Percentiles rank a stretch among this genome's conserved stretches.
Conservation (phyloP, 1,140 invertebrate genomes). For the Ooceraea biroi region DNA sequence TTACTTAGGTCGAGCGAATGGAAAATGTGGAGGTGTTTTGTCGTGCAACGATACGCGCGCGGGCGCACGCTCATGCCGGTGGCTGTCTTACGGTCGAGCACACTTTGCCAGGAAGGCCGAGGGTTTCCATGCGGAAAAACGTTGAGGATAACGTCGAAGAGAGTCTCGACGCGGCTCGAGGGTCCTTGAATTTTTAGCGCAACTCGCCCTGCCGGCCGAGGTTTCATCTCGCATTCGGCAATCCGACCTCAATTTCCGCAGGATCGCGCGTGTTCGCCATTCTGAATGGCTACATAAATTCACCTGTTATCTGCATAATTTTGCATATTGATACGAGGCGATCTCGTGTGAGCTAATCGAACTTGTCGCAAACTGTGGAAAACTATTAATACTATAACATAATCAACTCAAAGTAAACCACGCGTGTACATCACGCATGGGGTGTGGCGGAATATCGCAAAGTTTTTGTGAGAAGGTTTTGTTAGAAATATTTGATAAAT, state of each 20-base stretch:
- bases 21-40: neutral
- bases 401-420: neutral
- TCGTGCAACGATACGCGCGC: slow-evolving; percentile 2
- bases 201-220: neutral
- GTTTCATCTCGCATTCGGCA: slow-evolving; percentile 7
- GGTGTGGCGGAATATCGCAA: neutral
- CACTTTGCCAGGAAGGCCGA: neutral
- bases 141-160: slow-evolving; percentile 58
- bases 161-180: slow-evolving; percentile 52
- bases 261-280: neutral
- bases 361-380: slow-evolving; percentile 5
- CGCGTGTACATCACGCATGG: neutral
- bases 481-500: neutral
- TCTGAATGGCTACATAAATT: neutral
- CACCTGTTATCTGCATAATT: neutral
- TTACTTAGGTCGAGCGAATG: neutral
- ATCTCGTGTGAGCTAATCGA: neutral
- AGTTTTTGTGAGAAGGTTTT: neutral
- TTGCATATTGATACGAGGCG: too few species aligned
- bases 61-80: neutral
- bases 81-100: slow-evolving; percentile 5
- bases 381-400: neutral
- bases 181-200: slow-evolving; percentile 56
- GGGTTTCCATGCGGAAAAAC: slow-evolving; percentile 57
- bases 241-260: neutral